phyloP scores from a whole-genome alignment of 2,113 vertebrate species.

The Podilymbus podiceps region DNA sequence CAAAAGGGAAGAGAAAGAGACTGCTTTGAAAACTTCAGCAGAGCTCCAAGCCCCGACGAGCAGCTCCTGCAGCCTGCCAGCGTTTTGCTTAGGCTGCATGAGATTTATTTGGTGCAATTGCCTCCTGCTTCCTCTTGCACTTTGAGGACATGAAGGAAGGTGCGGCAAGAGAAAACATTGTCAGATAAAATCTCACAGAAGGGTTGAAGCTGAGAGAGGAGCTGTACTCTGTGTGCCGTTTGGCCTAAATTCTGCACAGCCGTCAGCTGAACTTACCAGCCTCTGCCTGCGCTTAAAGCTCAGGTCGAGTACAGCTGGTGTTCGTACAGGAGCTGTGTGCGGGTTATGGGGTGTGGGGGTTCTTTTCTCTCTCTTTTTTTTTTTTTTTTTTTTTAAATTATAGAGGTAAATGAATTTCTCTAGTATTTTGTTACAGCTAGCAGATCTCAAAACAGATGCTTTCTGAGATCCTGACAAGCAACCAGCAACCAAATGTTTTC shows the following conservation, averaged over 20 bases:
- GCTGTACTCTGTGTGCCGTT: background rate
- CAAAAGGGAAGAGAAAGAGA: background rate
- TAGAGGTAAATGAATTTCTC: background rate
- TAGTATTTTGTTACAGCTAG: background rate
- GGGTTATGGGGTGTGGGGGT: background rate
- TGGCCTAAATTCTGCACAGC: background rate
- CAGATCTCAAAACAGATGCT: background rate
- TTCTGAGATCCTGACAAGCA: background rate
- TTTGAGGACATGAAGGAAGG: background rate
- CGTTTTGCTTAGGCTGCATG: background rate
- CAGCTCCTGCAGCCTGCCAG: background rate
- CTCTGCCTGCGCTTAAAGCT: background rate
- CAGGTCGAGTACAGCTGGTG: accelerated
- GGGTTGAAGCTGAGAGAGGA: background rate
- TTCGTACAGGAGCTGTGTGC: background rate
- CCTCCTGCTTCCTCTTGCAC: background rate
- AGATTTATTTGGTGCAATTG: background rate
- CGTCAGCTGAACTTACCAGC: background rate
- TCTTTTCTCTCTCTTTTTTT: background rate
- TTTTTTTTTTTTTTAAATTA: background rate
- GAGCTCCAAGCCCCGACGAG: background rate
- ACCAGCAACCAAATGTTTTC: background rate
- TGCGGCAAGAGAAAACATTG: background rate
- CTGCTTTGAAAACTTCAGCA: background rate
- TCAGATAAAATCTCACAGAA: background rate